Percentiles rank a stretch among this genome's conserved stretches.
Evolutionary conservation across 1,140 invertebrate species (phyloP).

Genomic region (Nasonia vitripennis): DNA sequence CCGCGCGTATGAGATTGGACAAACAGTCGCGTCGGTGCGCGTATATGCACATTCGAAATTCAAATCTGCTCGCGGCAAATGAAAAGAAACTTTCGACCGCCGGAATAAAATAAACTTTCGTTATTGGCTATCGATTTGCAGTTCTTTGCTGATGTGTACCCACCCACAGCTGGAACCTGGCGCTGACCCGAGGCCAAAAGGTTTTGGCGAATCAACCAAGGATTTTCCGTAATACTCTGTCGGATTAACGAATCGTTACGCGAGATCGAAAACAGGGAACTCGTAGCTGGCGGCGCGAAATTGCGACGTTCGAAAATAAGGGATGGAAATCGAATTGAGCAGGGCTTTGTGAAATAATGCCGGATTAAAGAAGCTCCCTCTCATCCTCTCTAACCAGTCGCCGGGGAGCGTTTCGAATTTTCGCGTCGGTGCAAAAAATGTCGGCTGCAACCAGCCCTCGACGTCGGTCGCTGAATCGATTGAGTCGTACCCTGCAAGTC

Average conservation of each 20-base stretch:
- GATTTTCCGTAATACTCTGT: too few relatives aligned
- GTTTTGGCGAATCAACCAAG: too few relatives aligned
- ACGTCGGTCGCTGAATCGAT: background rate
- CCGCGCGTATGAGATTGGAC: background rate
- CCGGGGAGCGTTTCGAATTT: background rate
- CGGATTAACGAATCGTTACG: too few relatives aligned
- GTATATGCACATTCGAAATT: background rate
- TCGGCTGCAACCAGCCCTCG: background rate
- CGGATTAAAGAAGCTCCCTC: background rate
- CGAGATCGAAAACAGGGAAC: too few relatives aligned
- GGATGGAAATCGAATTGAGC: too few relatives aligned
- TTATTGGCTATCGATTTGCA: too few relatives aligned
- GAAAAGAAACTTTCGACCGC: background rate
- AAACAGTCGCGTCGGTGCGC: background rate
- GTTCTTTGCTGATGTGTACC: too few relatives aligned
- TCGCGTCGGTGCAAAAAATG: background rate
- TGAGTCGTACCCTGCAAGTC: background rate
- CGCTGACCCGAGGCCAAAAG: too few relatives aligned
- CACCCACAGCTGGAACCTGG: too few relatives aligned
- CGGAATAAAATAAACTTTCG: too few relatives aligned
- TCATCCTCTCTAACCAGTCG: background rate
- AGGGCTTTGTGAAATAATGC: too few relatives aligned
- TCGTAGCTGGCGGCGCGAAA: too few relatives aligned
- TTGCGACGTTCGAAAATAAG: background rate
- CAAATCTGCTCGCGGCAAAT: background rate